Evolutionary conservation across 2,888 invertebrate genomes (phyloP).

Genomic region (Xanthorhoe spadicearia): DNA sequence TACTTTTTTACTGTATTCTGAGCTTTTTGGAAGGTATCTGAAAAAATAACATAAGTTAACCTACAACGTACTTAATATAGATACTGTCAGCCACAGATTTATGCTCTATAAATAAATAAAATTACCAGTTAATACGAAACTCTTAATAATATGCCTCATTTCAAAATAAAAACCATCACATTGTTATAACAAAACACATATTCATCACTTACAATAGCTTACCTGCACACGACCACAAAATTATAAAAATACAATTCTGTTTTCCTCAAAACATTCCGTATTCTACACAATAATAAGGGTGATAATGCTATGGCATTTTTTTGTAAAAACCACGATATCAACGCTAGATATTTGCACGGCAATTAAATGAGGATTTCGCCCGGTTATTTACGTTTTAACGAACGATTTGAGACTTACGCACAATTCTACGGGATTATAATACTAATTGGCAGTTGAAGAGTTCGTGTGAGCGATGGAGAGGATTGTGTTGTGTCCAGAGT

Average conservation of each 20-base stretch:
- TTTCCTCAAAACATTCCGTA: conserved; percentile 7
- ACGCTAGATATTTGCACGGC: conserved; percentile 32
- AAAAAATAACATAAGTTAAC: too few species aligned
- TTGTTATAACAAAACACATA: background rate
- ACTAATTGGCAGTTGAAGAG: conserved; percentile 19
- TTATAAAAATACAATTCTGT: conserved; percentile 7
- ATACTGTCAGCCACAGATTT: too few species aligned
- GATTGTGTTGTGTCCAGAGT: background rate
- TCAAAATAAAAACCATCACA: background rate
- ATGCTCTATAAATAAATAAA: too few species aligned
- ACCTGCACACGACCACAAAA: conserved; percentile 25
- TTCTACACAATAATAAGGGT: background rate
- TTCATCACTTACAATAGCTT: conserved; percentile 19
- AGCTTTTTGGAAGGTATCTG: too few species aligned
- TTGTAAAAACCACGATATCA: conserved; percentile 22
- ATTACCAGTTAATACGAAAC: too few species aligned
- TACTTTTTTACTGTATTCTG: too few species aligned
- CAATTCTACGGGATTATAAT: conserved; percentile 14
- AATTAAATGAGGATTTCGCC: conserved; percentile 45
- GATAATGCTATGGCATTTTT: conserved; percentile 2
- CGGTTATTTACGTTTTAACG: conserved; percentile 39
- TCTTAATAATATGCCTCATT: background rate
- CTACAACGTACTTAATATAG: too few species aligned
- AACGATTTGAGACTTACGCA: conserved; percentile 27
- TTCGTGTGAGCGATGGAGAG: background rate